Conservation (phyloP, 1,140 invertebrate species). For the Palaemon carinicauda region DNA sequence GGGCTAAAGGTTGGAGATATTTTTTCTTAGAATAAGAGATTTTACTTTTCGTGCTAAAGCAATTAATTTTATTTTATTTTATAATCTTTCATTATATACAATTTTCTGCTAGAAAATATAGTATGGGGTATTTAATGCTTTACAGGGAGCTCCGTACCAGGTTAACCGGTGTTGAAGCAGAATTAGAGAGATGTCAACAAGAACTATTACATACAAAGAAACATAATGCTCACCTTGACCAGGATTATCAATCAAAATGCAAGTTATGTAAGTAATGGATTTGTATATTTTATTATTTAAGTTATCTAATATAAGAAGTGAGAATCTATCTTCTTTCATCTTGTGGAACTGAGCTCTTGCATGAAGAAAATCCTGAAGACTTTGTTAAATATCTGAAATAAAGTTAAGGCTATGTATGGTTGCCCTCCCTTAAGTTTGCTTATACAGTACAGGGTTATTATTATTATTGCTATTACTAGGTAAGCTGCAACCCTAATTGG, state of each 20-base stretch:
- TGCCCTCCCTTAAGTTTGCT: no score
- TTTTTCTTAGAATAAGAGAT: no score
- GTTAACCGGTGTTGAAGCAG: neutral
- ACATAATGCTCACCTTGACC: slow-evolving; percentile 22
- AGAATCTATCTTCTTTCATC: no score
- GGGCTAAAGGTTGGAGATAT: no score
- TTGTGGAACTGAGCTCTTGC: no score
- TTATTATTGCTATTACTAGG: no score
- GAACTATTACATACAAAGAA: slow-evolving; percentile 37
- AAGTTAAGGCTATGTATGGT: no score
- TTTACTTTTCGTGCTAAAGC: no score
- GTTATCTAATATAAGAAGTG: neutral
- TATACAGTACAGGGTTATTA: no score
- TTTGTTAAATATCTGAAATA: no score
- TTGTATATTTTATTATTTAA: neutral
- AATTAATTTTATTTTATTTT: neutral
- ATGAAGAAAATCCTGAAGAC: neutral
- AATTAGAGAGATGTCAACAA: slow-evolving; percentile 19
- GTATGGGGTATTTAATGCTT: neutral
- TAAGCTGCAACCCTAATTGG: no score
- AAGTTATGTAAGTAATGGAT: neutral
- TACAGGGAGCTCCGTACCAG: slow-evolving; percentile 16
- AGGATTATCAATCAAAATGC: slow-evolving; percentile 12
- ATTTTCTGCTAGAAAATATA: no score
- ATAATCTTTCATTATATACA: neutral